Conservation (phyloP, 2,888 invertebrate genomes). For the Caenorhabditis macrosperma region DNA sequence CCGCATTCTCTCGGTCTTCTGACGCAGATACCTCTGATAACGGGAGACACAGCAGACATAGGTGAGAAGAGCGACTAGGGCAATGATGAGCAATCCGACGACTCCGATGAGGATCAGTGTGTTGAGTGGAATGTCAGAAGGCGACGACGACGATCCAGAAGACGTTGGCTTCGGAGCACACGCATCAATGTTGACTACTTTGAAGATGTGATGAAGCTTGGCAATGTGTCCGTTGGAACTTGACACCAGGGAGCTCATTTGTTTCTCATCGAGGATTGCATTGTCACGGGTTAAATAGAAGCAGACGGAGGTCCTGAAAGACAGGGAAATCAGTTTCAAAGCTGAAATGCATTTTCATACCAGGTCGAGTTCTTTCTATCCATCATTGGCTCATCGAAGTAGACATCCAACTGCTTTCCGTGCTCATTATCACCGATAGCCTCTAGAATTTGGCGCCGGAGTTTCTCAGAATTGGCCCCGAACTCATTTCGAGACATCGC, state of each 20-base stretch:
- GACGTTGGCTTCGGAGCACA: constrained; percentile 19
- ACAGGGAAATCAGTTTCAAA: not conserved
- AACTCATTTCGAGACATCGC: constrained; percentile 60
- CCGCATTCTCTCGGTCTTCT: constrained; percentile 37
- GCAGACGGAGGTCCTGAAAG: constrained; percentile 53
- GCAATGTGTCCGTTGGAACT: constrained; percentile 37
- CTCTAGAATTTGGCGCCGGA: constrained; percentile 47
- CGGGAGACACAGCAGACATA: constrained; percentile 67
- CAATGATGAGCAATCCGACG: constrained; percentile 52
- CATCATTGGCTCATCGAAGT: constrained; percentile 41
- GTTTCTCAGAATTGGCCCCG: constrained; percentile 60
- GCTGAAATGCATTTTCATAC: constrained; percentile 2
- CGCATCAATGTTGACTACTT: constrained; percentile 47
- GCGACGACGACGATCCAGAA: not conserved
- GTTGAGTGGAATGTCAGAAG: constrained; percentile 41
- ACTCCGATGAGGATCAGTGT: constrained; percentile 61
- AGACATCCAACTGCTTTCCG: constrained; percentile 34
- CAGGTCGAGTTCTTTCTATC: constrained; percentile 51
- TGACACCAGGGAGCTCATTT: constrained; percentile 23
- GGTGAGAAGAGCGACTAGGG: constrained; percentile 61
- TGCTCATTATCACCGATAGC: constrained; percentile 32
- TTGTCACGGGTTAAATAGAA: constrained; percentile 54
- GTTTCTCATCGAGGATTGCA: constrained; percentile 52
- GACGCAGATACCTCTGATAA: constrained; percentile 37
- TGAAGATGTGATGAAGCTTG: constrained; percentile 57